Evolutionary conservation across 2,797 vertebrate genomes (phyloP), one percentile per base, ranked within the genome.

Genomic region (Paratrypauchen microcephalus): DNA sequence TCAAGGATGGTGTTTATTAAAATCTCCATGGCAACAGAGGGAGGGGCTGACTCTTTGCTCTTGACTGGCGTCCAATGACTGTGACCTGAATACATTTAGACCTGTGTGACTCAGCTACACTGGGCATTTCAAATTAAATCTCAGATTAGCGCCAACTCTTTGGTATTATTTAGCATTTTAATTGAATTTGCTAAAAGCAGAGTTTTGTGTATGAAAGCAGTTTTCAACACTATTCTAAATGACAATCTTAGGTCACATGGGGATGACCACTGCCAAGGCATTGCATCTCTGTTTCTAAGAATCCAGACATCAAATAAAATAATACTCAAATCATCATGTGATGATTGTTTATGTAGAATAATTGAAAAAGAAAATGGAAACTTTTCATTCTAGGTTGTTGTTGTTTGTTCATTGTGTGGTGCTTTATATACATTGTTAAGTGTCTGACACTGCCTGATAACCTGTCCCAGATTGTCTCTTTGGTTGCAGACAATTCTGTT

Each of bases 1-100:
- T 83, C 84, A 84, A 78, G 74, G 65, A 71, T 59, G 66, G 72
- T 83, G 73, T 85, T 85, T 86, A 78, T 81, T 79, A 71, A 82
- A 73, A 77, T 85, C 55, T 0, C 80, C 72, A 87, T 80, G 78
- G 79, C 72, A 82, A 82, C 78, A 69, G 48, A 69, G 66, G 26
- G 64, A 21, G 26, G 30, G 50, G 32, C 55, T 47, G 52, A 52
- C 55, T 56, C 54, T 61, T 76, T 66, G 62, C 50, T 47, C 68
- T 61, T 64, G 36, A 65, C 21, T 61, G 52, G 48, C 63, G 19
- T 55, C 55, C 32, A 48, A 41, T 18, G 9, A 47, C 8, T 24
- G 58, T 26, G 52, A 74, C 68, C 52, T 57, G 48, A 13, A 8
- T 21, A 32, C 41, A 58, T 72, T 69, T 72, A 77, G 24, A 61